phyloP scores from a whole-genome alignment of 2,888 invertebrate genomes.

The Tineola bisselliella region DNA sequence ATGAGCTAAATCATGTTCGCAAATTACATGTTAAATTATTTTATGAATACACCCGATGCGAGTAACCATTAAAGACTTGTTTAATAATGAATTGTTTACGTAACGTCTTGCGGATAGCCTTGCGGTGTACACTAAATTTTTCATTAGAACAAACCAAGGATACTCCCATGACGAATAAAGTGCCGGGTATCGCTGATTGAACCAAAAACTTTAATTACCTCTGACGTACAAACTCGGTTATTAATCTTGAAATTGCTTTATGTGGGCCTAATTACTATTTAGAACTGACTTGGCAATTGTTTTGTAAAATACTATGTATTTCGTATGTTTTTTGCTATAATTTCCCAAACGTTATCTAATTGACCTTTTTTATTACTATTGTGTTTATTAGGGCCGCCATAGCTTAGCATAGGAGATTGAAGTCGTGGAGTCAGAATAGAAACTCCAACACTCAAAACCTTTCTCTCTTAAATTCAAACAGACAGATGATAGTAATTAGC shows the following conservation, averaged over 20 bases:
- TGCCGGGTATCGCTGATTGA: neutral
- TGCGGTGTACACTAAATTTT: neutral
- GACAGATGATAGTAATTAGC: too few species aligned
- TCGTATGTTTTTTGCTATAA: too few species aligned
- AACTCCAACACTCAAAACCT: too few species aligned
- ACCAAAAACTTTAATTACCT: constrained; percentile 2
- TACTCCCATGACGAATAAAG: neutral
- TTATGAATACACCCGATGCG: neutral
- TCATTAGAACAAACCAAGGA: constrained; percentile 1
- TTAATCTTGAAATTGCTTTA: neutral
- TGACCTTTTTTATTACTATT: too few species aligned
- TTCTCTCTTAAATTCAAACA: too few species aligned
- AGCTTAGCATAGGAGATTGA: too few species aligned
- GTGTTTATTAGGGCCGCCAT: too few species aligned
- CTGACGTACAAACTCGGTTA: neutral
- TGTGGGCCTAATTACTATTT: neutral
- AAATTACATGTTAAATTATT: too few species aligned
- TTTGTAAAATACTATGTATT: too few species aligned
- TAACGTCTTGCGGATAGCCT: neutral
- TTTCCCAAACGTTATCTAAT: too few species aligned
- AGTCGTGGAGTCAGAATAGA: too few species aligned
- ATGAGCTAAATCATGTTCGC: too few species aligned
- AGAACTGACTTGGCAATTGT: neutral
- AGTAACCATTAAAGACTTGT: neutral
- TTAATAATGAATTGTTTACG: neutral